These are phyloP conservation scores for Erpobdella octoculata DNA, from an alignment of 2,888 invertebrate genomes.

Conservation along the genomic window DNA sequence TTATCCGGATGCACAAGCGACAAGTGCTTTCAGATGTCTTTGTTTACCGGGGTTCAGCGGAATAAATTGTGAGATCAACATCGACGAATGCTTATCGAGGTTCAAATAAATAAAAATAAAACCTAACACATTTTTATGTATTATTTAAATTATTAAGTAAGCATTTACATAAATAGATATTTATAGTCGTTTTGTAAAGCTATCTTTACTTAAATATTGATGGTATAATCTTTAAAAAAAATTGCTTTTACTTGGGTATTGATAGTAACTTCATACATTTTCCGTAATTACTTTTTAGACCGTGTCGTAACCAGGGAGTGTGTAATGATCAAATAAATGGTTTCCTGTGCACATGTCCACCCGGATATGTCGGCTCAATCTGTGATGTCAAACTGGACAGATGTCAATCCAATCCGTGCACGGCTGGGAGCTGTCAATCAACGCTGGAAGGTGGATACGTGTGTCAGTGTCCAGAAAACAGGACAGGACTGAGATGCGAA, in stretches of 20 bases:
- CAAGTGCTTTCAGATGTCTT: not conserved
- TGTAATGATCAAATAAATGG: conserved; percentile 39
- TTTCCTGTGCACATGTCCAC: conserved; percentile 40
- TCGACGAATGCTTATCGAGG: conserved; percentile 19
- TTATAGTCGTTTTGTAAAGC: too few species aligned
- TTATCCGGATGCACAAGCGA: not conserved
- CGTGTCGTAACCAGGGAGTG: conserved; percentile 35
- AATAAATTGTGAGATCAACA: not conserved
- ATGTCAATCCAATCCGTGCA: conserved; percentile 37
- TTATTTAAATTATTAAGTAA: too few species aligned
- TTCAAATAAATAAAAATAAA: too few species aligned
- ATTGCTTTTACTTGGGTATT: too few species aligned
- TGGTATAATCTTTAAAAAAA: too few species aligned
- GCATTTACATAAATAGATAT: too few species aligned
- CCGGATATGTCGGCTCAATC: conserved; percentile 31
- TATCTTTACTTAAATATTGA: too few species aligned
- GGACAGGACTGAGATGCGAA: conserved; percentile 4
- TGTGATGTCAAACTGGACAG: conserved; percentile 40
- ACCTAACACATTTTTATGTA: not conserved
- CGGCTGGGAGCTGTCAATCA: conserved; percentile 9
- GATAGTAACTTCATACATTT: not conserved
- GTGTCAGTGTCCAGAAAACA: conserved; percentile 37
- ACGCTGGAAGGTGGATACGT: conserved; percentile 35
- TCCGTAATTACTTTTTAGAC: conserved; percentile 16
- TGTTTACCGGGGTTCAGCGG: conserved; percentile 18